Base-by-base conservation (phyloP, 2,797 vertebrate species). In the Hydrolagus colliei region DNA sequence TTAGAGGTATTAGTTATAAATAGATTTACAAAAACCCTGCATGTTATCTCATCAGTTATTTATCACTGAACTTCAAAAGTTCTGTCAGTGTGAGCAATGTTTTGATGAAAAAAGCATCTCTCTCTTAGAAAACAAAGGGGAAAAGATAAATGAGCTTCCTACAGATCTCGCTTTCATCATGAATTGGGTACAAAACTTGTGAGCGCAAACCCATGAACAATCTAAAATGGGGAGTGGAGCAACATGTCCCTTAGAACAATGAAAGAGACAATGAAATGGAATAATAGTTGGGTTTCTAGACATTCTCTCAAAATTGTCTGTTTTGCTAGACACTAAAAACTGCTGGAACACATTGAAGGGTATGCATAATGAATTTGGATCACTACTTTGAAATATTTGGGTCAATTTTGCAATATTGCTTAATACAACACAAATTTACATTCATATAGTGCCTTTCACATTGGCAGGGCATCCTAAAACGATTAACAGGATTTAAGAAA, bases 261-360 rank as follows among this genome's bases (percentile, higher is more conserved):
- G 59, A 62, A 6, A 63, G 77, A 79, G 63, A 9, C 61, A 79
- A 79, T 79, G n/a, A 27, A 79, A 79, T 27, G 22, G 22, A 79
- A 63, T 27, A 14, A 52, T n/a, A 62, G 75, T 5, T 16, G 59
- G 12, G n/a, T 2, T 62, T 52, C 41, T 52, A 52, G 41, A 52
- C 41, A 6, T 52, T 52, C 2, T 52, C 11, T 8, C 14, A 62
- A 63, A 22, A 63, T 6, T 7, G n/a, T 62, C 22, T 13, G n/a
- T 79, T 63, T 11, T 59, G 27, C 77, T 63, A 61, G 62, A 61
- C 62, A 12, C 1, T 61, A 52, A 78, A 78, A 14, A 78, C n/a
- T 52, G 77, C 63, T 79, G 61, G 61, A 22, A 22, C 61, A 63
- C 12, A 65, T 11, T 63, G 63, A 79, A 62, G 59, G 63, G 13